These are phyloP conservation scores for Ammodytes dubius DNA, from an alignment of 2,113 vertebrate genomes.

Conservation along the genomic window DNA sequence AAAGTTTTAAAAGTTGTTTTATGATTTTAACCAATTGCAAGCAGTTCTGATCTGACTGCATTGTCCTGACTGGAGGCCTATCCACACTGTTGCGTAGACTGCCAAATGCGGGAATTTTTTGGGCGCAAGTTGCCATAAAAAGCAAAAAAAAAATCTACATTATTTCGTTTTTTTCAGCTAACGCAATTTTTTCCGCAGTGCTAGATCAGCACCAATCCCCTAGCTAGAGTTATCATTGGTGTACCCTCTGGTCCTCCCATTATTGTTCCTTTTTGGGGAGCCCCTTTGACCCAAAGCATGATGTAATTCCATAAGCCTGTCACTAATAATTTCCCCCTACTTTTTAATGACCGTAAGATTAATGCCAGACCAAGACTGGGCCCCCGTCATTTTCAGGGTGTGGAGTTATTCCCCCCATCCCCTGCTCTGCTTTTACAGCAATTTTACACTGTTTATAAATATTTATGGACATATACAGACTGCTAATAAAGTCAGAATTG, in stretches of 20 bases:
- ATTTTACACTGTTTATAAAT: conserved; percentile 76
- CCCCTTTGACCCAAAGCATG: conserved; percentile 78
- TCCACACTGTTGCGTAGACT: not conserved
- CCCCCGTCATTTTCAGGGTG: conserved; percentile 70
- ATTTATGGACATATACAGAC: conserved; percentile 73
- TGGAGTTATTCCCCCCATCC: conserved; percentile 36
- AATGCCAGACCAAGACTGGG: conserved; percentile 76
- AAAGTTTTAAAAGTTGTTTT: not conserved
- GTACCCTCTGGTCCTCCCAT: conserved; percentile 36
- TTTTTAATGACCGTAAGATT: conserved; percentile 79
- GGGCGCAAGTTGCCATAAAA: not conserved
- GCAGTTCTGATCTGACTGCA: not conserved
- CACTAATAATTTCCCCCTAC: conserved; percentile 85
- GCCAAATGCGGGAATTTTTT: not conserved
- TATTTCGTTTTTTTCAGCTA: too few relatives aligned
- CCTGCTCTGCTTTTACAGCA: conserved; percentile 60
- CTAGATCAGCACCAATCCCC: not conserved
- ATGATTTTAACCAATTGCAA: not conserved
- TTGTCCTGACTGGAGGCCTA: not conserved
- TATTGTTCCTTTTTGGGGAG: conserved; percentile 72
- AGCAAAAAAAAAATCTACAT: too few relatives aligned
- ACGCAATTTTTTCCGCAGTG: too few relatives aligned
- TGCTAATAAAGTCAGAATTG: conserved; percentile 68
- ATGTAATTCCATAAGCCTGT: conserved; percentile 84
- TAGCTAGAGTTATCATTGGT: conserved; percentile 14